Conservation (phyloP, 2,888 invertebrate species). For the Harpagoxenus sublaevis region DNA sequence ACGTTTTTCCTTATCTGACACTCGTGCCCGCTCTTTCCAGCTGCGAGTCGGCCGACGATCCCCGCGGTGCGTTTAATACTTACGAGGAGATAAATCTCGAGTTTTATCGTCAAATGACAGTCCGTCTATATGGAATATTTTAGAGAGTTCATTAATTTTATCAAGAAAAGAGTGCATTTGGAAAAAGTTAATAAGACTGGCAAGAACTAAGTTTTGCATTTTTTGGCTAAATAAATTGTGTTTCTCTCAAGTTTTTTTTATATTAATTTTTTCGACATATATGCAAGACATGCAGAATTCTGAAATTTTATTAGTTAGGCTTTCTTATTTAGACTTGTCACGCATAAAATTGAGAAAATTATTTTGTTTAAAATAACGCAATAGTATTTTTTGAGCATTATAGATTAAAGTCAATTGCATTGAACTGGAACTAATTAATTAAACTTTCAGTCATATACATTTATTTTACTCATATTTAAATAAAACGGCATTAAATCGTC, state of each 20-base stretch:
- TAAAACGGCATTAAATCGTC: not conserved
- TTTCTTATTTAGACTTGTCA: not conserved
- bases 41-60: constrained; percentile 63
- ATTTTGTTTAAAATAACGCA: not conserved
- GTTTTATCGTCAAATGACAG: constrained; percentile 36
- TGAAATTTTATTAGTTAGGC: not conserved
- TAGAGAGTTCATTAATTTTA: constrained; percentile 75
- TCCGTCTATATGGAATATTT: constrained; percentile 79
- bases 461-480: not conserved
- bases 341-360: not conserved
- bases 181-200: constrained; percentile 73
- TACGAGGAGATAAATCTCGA: constrained; percentile 56
- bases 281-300: not conserved
- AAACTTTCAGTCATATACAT: not conserved
- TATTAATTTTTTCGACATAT: not conserved
- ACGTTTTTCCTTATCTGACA: constrained; percentile 72
- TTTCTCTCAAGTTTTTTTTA: not conserved
- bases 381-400: not conserved
- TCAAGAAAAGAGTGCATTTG: constrained; percentile 71
- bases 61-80: constrained; percentile 64
- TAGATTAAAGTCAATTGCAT: not conserved
- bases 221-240: not conserved
- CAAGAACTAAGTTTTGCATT: not conserved
- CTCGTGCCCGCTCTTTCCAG: constrained; percentile 58
- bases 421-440: not conserved